These are phyloP conservation scores for Apotomis betuletana DNA, from an alignment of 2,888 invertebrate species.

Conservation along the genomic window DNA sequence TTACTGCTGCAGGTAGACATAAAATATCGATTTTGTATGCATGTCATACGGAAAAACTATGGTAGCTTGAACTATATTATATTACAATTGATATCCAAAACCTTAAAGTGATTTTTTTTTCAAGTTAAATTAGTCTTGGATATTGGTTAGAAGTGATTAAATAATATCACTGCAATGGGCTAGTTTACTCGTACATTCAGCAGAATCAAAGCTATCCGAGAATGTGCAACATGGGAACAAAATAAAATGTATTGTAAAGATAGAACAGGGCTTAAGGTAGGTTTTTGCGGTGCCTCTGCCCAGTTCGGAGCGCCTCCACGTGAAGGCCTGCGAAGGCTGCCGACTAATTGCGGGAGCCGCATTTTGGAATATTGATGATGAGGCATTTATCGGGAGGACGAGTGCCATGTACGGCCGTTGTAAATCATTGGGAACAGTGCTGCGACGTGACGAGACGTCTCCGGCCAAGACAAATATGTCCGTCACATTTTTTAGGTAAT, in stretches of 20 bases:
- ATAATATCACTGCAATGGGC: background rate
- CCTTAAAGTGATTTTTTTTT: background rate
- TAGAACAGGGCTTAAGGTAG: constrained; percentile 75
- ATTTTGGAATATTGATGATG: constrained; percentile 84
- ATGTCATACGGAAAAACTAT: background rate
- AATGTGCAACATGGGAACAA: constrained; percentile 43
- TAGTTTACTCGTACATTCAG: constrained; percentile 7
- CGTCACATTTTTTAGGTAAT: constrained; percentile 46
- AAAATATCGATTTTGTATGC: background rate
- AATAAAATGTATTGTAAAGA: constrained; percentile 73
- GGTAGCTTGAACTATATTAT: background rate
- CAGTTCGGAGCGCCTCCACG: constrained; percentile 62
- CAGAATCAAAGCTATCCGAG: background rate
- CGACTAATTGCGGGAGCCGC: constrained; percentile 81
- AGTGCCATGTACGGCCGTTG: constrained; percentile 77
- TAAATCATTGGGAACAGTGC: constrained; percentile 80
- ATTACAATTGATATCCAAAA: background rate
- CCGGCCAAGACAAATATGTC: constrained; percentile 52
- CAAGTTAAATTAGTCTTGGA: background rate
- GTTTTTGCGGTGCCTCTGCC: constrained; percentile 66
- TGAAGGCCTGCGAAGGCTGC: constrained; percentile 79
- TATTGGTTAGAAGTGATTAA: background rate
- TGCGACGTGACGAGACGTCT: constrained; percentile 81
- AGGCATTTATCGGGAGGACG: constrained; percentile 81
- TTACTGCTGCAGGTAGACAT: background rate